phyloP scores from a whole-genome alignment of 92 coral and sea anemone genomes.

The Parazoanthus darwini region DNA sequence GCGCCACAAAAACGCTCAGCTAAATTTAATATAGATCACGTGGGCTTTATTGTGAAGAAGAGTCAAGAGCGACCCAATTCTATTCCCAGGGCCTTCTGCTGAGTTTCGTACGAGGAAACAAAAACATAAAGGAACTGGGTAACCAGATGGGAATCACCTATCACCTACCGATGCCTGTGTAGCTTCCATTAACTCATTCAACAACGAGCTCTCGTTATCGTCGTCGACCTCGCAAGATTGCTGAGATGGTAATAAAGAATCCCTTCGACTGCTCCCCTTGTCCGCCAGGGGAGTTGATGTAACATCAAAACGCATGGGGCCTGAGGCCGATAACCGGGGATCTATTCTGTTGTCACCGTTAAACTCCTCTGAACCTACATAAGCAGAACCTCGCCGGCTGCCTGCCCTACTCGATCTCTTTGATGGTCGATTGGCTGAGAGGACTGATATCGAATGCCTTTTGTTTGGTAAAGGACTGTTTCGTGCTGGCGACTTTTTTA shows the following conservation, averaged over 20 bases:
- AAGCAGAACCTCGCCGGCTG: slow-evolving; percentile 25
- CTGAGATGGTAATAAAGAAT: slow-evolving; percentile 71
- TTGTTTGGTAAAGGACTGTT: slow-evolving; percentile 85
- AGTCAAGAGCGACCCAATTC: too few relatives aligned
- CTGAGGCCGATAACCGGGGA: slow-evolving; percentile 31
- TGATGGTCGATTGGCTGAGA: slow-evolving; percentile 51
- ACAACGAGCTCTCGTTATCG: slow-evolving; percentile 73
- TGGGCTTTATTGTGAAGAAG: too few relatives aligned
- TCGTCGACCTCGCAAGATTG: slow-evolving; percentile 88
- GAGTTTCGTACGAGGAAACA: too few relatives aligned
- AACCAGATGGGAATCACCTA: slow-evolving; percentile 25
- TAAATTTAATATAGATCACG: background rate
- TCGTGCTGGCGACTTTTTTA: slow-evolving; percentile 29
- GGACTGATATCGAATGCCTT: slow-evolving; percentile 78
- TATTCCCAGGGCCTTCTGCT: too few relatives aligned
- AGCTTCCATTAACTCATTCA: slow-evolving; percentile 73
- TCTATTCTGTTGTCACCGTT: slow-evolving; percentile 42
- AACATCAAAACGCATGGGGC: slow-evolving; percentile 21
- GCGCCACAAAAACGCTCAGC: background rate
- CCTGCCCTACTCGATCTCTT: slow-evolving; percentile 9
- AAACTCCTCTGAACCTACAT: slow-evolving; percentile 21
- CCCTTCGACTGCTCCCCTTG: slow-evolving; percentile 47
- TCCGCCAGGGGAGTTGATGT: slow-evolving; percentile 40
- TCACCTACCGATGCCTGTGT: slow-evolving; percentile 65
- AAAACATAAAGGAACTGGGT: background rate